These are phyloP conservation scores for Latrodectus geometricus DNA, from an alignment of 1,140 invertebrate genomes.

Conservation along the genomic window DNA sequence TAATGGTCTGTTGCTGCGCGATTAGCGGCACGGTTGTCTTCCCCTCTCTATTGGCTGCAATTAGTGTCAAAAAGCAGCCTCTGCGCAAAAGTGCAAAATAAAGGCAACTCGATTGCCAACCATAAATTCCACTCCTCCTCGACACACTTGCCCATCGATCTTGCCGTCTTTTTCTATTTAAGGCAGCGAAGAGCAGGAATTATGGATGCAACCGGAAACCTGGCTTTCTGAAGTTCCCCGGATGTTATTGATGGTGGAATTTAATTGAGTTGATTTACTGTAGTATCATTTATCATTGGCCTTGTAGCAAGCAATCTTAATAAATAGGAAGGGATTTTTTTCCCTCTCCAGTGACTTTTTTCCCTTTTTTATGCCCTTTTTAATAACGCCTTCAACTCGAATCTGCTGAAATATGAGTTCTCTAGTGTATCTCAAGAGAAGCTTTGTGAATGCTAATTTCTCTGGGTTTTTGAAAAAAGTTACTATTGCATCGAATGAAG, in stretches of 20 bases:
- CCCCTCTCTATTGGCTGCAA: constrained; percentile 31
- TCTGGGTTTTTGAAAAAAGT: too few relatives aligned
- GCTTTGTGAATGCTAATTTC: too few relatives aligned
- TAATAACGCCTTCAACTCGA: too few relatives aligned
- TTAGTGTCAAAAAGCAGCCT: constrained; percentile 38
- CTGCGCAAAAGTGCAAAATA: neutral
- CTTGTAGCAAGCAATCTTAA: constrained; percentile 35
- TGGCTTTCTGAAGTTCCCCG: constrained; percentile 33
- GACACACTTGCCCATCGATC: constrained; percentile 19
- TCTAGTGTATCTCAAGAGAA: too few relatives aligned
- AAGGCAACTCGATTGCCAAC: constrained; percentile 11
- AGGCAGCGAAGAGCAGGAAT: constrained; percentile 21
- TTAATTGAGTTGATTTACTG: constrained; percentile 53
- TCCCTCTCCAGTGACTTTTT: neutral
- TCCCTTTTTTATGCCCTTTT: neutral
- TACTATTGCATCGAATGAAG: too few relatives aligned
- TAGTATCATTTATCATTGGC: constrained; percentile 32
- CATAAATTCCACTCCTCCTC: constrained; percentile 28
- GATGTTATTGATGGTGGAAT: constrained; percentile 52
- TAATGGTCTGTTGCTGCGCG: too few relatives aligned
- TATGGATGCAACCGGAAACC: constrained; percentile 53
- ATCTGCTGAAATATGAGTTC: too few relatives aligned
- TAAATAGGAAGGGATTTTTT: constrained; percentile 22
- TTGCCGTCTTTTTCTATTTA: constrained; percentile 27
- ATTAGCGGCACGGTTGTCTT: too few relatives aligned